Percentiles rank a stretch among this genome's conserved stretches.
Evolutionary conservation across 2,888 invertebrate genomes (phyloP).

Genomic region (Drosophila tanythrix): DNA sequence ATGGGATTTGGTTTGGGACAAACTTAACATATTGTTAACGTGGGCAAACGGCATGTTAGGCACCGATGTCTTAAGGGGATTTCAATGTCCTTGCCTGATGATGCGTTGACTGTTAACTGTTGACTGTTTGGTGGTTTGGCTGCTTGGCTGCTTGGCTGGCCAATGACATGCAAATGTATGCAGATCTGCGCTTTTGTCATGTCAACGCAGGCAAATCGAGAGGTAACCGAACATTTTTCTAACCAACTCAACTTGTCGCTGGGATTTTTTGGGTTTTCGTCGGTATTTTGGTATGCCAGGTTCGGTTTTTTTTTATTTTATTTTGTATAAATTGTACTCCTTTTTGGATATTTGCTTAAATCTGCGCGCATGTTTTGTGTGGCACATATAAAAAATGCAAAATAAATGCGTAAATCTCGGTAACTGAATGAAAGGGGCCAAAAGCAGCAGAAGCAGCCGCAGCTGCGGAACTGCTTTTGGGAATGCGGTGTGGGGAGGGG

Average conservation of each 20-base stretch:
- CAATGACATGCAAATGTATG: conserved; percentile 84
- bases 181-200: conserved; percentile 84
- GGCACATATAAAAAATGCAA: conserved; percentile 76
- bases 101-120: conserved; percentile 56
- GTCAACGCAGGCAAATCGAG: conserved; percentile 81
- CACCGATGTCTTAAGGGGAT: conserved; percentile 75
- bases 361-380: conserved; percentile 76
- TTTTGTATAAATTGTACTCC: conserved; percentile 59
- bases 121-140: conserved; percentile 17
- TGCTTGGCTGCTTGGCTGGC: conserved; percentile 23
- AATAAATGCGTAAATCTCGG: conserved; percentile 81
- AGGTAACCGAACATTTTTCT: conserved; percentile 68
- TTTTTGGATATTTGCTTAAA: conserved; percentile 71
- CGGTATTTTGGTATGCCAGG: conserved; percentile 5
- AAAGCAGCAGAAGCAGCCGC: conserved; percentile 7
- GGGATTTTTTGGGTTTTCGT: conserved; percentile 21
- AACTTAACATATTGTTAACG: conserved; percentile 80
- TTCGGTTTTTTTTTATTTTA: conserved; percentile 12
- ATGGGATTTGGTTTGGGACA: conserved; percentile 23
- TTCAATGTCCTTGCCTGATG: conserved; percentile 79
- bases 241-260: conserved; percentile 69
- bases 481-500: background rate
- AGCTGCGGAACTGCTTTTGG: conserved; percentile 28
- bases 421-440: conserved; percentile 47
- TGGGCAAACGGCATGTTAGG: conserved; percentile 65